Base-by-base conservation (phyloP, 2,888 invertebrate genomes). In the Lapara coniferarum region DNA sequence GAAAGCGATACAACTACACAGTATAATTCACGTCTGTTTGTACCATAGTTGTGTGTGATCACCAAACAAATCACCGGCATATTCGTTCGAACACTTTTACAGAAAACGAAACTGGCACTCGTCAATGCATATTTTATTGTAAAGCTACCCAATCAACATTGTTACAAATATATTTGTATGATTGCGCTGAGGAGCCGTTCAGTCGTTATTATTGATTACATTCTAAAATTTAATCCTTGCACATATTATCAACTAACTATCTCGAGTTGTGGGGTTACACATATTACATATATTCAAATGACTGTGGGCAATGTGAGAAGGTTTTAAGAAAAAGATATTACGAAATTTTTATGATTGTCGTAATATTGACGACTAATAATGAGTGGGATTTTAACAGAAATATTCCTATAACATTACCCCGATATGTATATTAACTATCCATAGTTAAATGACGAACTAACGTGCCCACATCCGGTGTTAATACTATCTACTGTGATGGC, bases 1-100 rank as follows among this genome's bases (percentile, higher is more conserved):
- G 71, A 75, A 82, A 85, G 85, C 81, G 72, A 77, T 84, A 82
- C 82, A 75, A 78, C 73, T 77, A 80, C 79, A 75, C 52, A 75
- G 72, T 74, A 70, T 78, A 80, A 81, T 83, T 86, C 83, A 83
- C 80, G 82, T 82, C 78, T 84, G 85, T 89, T 90, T 90, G 90
- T 90, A 89, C 89, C 85, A 84, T 86, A 79, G 77, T 84, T 84
- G 77, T 79, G 80, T 80, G 73, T 78, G 77, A 78, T 76, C 73
- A 77, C 74, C 70, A 75, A 75, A 72, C 69, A 66, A 68, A 74
- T 73, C 76, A 78, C 73, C 78, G 76, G 74, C 70, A 70, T 73
- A 72, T 69, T 71, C 71, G 71, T 67, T 72, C 49, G 12, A 19
- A 37, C 14, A 49, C 19, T 13, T 49, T 12, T 10, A 46, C 13